Base-by-base conservation (phyloP, 2,888 invertebrate species). In the Tipula confusa region DNA sequence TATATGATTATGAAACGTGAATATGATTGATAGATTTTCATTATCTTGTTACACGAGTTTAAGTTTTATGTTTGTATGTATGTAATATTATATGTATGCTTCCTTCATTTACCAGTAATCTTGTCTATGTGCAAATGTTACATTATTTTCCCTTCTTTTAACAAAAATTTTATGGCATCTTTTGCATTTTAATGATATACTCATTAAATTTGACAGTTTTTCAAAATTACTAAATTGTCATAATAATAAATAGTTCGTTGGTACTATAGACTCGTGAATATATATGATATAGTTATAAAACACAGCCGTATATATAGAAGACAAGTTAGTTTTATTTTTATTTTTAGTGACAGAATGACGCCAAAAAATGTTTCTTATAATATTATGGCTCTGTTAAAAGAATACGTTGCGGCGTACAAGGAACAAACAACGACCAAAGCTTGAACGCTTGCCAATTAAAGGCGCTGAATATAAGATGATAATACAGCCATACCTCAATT, bases 1-100 rank as follows among this genome's bases (percentile, higher is more conserved):
- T 36, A 36, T 36, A 64, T 64, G 64, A 64, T 64, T 64, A 64
- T 64, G 64, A 64, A 64, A 64, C 64, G 64, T 64, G 64, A 64
- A 64, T 24, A 64, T 64, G 64, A 64, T 64, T 64, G 64, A 64
- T 64, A 24, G 64, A 64, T 64, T 64, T 64, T 24, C 64, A 64
- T 64, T 64, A 64, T 64, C 64, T 18, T 13, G 64, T 24, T 64
- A 64, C 64, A 64, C 9, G 24, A 64, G 64, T 64, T 24, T 24
- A n/a, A n/a, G n/a, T n/a, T n/a, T n/a, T n/a, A n/a, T n/a, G n/a
- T n/a, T n/a, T n/a, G n/a, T 64, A 64, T 24, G 64, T 64, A 18
- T 43, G n/a, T 36, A 33, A 33, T 36, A 36, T 7, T 9, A n/a
- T 18, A 48, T 24, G 24, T 7, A 24, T 24, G 24, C 64, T 64